A percentile compares a stretch with the other conserved stretches of the same genome.
Conservation (phyloP, 2,113 vertebrate species). For the Chloropsis hardwickii region DNA sequence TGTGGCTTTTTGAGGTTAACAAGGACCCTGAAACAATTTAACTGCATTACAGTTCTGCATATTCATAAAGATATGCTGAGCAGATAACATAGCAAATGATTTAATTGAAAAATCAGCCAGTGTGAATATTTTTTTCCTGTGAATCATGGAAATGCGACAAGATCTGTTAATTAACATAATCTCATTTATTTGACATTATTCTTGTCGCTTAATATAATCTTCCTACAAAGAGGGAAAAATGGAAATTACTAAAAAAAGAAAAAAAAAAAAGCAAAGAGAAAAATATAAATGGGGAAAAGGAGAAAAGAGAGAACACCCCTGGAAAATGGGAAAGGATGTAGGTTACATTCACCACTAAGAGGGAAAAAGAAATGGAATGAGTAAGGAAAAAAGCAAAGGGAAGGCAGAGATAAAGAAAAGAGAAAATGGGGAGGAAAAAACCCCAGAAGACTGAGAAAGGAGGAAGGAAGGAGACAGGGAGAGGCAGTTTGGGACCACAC, state of each 20-base stretch:
- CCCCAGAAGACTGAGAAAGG: background rate
- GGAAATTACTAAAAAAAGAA: background rate
- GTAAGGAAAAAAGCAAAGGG: background rate
- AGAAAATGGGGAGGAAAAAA: background rate
- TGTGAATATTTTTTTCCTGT: constrained; percentile 38
- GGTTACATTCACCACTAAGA: background rate
- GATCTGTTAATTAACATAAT: constrained; percentile 63
- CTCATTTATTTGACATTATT: constrained; percentile 57
- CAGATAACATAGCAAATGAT: constrained; percentile 46
- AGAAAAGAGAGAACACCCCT: background rate
- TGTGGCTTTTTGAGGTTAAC: constrained; percentile 37
- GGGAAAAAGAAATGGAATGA: background rate
- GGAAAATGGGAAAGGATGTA: background rate
- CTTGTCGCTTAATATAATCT: constrained; percentile 49
- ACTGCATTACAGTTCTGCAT: constrained; percentile 31
- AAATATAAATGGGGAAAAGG: background rate
- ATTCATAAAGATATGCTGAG: constrained; percentile 54
- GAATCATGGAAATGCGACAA: constrained; percentile 51
- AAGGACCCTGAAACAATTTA: constrained; percentile 34
- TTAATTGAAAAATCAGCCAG: constrained; percentile 67
- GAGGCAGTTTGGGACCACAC: background rate
- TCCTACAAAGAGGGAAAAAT: background rate
- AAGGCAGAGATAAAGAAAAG: background rate
- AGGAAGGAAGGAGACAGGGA: background rate
- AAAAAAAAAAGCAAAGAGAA: background rate